Conservation (phyloP, 1,140 invertebrate species). For the Caenorhabditis tropicalis region DNA sequence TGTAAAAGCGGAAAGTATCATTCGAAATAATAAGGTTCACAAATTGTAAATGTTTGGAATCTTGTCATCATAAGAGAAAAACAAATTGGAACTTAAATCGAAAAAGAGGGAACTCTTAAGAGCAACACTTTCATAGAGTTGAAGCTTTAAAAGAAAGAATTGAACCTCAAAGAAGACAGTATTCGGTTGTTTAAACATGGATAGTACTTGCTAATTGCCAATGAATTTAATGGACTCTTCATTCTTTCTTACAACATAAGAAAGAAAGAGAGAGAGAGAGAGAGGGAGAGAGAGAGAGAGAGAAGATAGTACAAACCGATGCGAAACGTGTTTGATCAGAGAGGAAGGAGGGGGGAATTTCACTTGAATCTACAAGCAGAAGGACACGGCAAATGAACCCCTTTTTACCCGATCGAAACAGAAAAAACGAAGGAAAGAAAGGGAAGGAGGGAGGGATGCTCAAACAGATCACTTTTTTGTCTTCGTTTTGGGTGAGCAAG, state of each 20-base stretch:
- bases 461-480: slow-evolving; percentile 33
- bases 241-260: neutral
- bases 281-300: neutral
- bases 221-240: neutral
- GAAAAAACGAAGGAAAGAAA: neutral
- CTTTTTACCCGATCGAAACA: neutral
- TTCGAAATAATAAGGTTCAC: no score
- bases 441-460: neutral
- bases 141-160: no score
- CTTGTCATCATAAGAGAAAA: no score
- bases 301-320: neutral
- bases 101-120: no score
- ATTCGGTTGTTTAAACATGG: neutral
- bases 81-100: no score
- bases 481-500: neutral
- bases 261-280: neutral
- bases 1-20: no score
- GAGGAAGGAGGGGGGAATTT: neutral
- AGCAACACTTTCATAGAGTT: no score
- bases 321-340: neutral
- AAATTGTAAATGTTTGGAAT: no score
- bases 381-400: neutral
- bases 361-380: neutral
- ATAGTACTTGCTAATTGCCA: slow-evolving; percentile 7
- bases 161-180: neutral